Evolutionary conservation across 2,113 vertebrate genomes (phyloP).

Genomic region (Clarias magur): DNA sequence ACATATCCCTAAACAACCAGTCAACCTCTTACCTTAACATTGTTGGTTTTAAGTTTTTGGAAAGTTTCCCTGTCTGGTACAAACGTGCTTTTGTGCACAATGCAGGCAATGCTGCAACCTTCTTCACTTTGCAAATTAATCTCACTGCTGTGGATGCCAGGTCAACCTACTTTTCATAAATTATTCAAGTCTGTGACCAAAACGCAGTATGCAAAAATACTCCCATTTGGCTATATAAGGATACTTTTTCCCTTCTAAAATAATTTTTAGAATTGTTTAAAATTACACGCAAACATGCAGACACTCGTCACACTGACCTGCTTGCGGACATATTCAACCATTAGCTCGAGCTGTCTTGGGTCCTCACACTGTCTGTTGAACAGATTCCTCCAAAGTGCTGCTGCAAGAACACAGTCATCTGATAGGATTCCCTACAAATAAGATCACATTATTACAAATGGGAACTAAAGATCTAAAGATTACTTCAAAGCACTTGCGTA

Average conservation of each 20-base stretch:
- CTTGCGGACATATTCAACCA: conserved; percentile 97
- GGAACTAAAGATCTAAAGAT: neutral
- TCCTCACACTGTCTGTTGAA: conserved; percentile 89
- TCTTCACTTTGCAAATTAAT: neutral
- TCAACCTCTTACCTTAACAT: neutral
- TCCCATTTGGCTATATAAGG: neutral
- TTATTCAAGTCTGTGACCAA: neutral
- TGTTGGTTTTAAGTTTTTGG: neutral
- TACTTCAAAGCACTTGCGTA: neutral
- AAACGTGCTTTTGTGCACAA: neutral
- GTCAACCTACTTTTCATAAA: neutral
- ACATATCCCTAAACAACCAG: neutral
- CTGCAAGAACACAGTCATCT: conserved; percentile 86
- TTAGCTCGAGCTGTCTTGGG: conserved; percentile 85
- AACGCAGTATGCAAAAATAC: neutral
- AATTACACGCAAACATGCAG: neutral
- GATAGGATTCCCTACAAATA: conserved; percentile 85
- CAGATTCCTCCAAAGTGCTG: conserved; percentile 93
- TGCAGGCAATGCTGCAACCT: neutral
- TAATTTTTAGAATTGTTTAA: neutral
- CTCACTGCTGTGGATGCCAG: neutral
- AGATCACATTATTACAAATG: neutral
- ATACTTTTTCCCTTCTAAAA: neutral
- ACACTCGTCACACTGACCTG: conserved; percentile 75
- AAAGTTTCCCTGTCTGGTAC: neutral